phyloP scores from a whole-genome alignment of 2,888 invertebrate genomes.

The Rhaphigaster nebulosa region DNA sequence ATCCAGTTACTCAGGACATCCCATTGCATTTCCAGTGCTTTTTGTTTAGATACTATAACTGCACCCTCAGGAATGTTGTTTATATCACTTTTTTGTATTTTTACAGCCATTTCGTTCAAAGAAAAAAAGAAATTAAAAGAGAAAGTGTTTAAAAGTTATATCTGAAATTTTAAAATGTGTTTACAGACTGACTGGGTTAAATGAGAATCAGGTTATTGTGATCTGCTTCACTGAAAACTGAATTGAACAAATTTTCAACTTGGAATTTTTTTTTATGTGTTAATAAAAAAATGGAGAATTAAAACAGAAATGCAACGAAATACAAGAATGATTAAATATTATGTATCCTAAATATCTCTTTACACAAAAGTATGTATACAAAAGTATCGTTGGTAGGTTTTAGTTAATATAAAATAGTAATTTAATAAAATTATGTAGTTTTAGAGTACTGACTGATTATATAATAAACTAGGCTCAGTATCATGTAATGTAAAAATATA shows the following conservation, averaged over 20 bases:
- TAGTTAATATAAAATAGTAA: neutral
- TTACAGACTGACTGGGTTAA: neutral
- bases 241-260: neutral
- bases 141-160: neutral
- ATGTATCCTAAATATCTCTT: neutral
- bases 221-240: neutral
- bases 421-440: neutral
- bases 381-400: neutral
- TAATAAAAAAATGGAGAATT: neutral
- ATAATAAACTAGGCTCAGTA: neutral
- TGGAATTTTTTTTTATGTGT: neutral
- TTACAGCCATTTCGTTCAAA: neutral
- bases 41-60: conserved; percentile 72
- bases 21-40: conserved; percentile 76
- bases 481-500: neutral
- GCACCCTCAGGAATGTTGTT: conserved; percentile 75
- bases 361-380: neutral
- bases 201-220: neutral
- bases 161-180: neutral
- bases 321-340: neutral
- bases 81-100: conserved; percentile 14
- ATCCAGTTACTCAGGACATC: conserved; percentile 75
- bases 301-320: neutral
- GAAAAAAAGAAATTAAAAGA: neutral
- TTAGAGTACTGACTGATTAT: neutral